These are phyloP conservation scores for Formica selysi DNA, from an alignment of 1,140 invertebrate species.

Conservation along the genomic window DNA sequence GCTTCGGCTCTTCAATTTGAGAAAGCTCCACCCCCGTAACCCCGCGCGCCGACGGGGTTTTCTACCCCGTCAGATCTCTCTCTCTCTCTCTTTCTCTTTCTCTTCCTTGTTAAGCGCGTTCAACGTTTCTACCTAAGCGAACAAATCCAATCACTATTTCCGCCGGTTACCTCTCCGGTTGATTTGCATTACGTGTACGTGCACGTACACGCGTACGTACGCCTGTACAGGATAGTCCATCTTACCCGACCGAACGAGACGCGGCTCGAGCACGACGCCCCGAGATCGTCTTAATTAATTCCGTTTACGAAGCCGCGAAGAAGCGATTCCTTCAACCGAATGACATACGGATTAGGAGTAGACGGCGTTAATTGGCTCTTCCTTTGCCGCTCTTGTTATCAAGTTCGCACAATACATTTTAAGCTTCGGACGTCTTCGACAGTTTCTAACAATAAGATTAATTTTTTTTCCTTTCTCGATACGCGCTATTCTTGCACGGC, in stretches of 20 bases:
- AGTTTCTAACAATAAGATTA: neutral
- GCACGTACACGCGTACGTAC: conserved; percentile 10
- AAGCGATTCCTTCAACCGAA: conserved; percentile 47
- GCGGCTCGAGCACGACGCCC: neutral
- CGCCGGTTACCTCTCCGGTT: conserved; percentile 46
- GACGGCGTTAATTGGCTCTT: conserved; percentile 38
- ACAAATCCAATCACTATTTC: conserved; percentile 58
- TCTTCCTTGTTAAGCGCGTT: too few relatives aligned
- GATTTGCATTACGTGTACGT: conserved; percentile 54
- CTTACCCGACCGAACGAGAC: neutral
- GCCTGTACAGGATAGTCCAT: conserved; percentile 18
- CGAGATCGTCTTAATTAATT: conserved; percentile 65
- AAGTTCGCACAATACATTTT: neutral
- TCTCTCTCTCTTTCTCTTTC: too few relatives aligned
- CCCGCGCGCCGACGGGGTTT: neutral
- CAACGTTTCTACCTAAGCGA: conserved; percentile 46
- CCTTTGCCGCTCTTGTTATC: conserved; percentile 25
- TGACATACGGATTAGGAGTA: conserved; percentile 43
- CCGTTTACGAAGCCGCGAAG: conserved; percentile 44
- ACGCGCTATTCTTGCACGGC: too few relatives aligned
- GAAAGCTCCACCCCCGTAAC: conserved; percentile 5
- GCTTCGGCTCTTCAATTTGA: conserved; percentile 54
- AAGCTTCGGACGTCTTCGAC: neutral
- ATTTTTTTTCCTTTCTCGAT: neutral
- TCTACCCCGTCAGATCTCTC: neutral